A percentile compares a stretch with the other conserved stretches of the same genome.
phyloP scores from a whole-genome alignment of 2,797 vertebrate species.

The Threskiornis aethiopicus region DNA sequence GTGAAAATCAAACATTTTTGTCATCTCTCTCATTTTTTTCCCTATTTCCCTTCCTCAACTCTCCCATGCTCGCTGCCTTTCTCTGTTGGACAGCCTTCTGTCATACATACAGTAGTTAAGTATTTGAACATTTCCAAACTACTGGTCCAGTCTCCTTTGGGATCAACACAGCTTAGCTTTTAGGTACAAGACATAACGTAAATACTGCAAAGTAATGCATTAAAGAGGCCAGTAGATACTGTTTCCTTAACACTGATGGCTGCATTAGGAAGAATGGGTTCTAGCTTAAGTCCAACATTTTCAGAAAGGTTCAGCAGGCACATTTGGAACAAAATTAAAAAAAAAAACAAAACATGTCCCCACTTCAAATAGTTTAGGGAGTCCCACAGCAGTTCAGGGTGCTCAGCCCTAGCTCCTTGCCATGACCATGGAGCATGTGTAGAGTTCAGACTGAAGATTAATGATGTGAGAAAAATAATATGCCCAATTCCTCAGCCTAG shows the following conservation, averaged over 20 bases:
- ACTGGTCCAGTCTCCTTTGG: not conserved
- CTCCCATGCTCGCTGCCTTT: not conserved
- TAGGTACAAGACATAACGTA: not conserved
- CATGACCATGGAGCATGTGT: not conserved
- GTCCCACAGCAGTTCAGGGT: not conserved
- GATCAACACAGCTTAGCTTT: not conserved
- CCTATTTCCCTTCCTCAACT: not conserved
- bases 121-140: not conserved
- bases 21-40: not conserved
- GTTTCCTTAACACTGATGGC: not conserved
- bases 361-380: not conserved
- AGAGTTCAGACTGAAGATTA: not conserved
- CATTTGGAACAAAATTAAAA: not conserved
- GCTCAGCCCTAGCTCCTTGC: not conserved
- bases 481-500: not conserved
- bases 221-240: not conserved
- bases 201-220: not conserved
- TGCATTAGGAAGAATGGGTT: not conserved
- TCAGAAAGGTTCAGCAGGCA: not conserved
- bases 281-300: not conserved
- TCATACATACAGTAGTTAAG: not conserved
- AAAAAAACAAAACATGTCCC: too few relatives aligned
- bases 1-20: not conserved
- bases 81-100: not conserved
- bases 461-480: not conserved